A percentile compares a stretch with the other conserved stretches of the same genome.
Conservation (phyloP, 2,113 vertebrate species). For the Nycticorax nycticorax region DNA sequence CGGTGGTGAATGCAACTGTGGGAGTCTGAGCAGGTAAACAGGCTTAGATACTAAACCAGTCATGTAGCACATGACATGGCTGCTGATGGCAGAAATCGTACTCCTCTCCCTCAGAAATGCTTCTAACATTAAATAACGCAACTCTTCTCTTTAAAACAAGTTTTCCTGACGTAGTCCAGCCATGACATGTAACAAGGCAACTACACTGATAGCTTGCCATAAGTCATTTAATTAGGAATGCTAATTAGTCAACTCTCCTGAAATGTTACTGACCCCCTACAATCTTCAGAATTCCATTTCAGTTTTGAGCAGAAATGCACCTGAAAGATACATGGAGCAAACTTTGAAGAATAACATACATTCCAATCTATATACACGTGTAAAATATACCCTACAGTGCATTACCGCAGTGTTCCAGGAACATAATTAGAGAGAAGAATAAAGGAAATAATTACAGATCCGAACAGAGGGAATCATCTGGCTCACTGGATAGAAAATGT, state of each 20-base stretch:
- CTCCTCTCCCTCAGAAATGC: neutral
- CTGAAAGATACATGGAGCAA: neutral
- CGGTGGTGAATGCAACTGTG: neutral
- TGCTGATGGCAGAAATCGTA: neutral
- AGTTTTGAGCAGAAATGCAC: neutral
- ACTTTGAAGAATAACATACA: neutral
- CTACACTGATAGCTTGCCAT: neutral
- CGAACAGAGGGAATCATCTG: slow-evolving; percentile 14
- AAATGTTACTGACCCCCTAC: neutral
- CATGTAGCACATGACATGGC: neutral
- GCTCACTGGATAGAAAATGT: slow-evolving; percentile 16
- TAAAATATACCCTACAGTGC: neutral
- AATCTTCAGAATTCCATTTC: neutral
- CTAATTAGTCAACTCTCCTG: neutral
- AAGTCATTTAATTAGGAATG: neutral
- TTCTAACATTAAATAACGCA: neutral
- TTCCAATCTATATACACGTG: neutral
- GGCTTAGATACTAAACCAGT: neutral
- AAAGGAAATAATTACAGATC: slow-evolving; percentile 40
- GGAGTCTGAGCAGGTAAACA: slow-evolving; percentile 57
- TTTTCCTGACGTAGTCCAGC: neutral
- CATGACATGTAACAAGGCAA: neutral
- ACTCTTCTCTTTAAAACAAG: neutral
- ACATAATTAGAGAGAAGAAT: slow-evolving; percentile 34
- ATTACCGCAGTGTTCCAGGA: neutral